Percentiles rank a stretch among this genome's conserved stretches.
phyloP scores from a whole-genome alignment of 2,888 invertebrate genomes.

The Drosophila histrio region DNA sequence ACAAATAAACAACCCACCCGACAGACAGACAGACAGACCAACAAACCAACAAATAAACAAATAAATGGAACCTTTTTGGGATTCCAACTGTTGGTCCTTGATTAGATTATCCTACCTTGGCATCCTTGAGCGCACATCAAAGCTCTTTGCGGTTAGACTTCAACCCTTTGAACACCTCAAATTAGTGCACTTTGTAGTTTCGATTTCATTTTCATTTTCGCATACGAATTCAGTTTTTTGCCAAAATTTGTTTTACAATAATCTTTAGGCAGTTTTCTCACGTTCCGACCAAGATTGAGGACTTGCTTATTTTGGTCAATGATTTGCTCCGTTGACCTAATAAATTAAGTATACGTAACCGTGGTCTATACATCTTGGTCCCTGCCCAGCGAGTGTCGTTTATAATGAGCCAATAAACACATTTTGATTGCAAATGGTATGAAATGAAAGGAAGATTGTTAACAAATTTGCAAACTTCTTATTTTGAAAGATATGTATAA shows the following conservation, averaged over 20 bases:
- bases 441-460: slow-evolving; percentile 42
- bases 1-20: slow-evolving; percentile 5
- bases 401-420: slow-evolving; percentile 68
- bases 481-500: slow-evolving; percentile 15
- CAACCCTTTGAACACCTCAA: slow-evolving; percentile 68
- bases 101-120: slow-evolving; percentile 72
- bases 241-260: slow-evolving; percentile 28
- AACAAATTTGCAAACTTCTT: slow-evolving; percentile 39
- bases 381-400: slow-evolving; percentile 26
- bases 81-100: slow-evolving; percentile 45
- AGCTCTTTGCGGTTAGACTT: slow-evolving; percentile 48
- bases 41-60: slow-evolving; percentile 45
- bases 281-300: slow-evolving; percentile 41
- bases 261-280: slow-evolving; percentile 60
- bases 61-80: slow-evolving; percentile 57
- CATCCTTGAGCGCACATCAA: slow-evolving; percentile 73
- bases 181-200: slow-evolving; percentile 79
- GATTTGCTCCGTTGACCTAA: slow-evolving; percentile 75
- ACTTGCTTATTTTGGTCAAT: slow-evolving; percentile 52
- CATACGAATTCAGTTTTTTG: slow-evolving; percentile 9
- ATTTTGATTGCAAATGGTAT: slow-evolving; percentile 59
- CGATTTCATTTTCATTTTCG: slow-evolving; percentile 33
- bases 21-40: slow-evolving; percentile 31
- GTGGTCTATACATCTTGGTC: not conserved
- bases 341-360: slow-evolving; percentile 68